These are phyloP conservation scores for Yponomeuta plumbellus DNA, from an alignment of 2,888 invertebrate genomes.

Conservation along the genomic window DNA sequence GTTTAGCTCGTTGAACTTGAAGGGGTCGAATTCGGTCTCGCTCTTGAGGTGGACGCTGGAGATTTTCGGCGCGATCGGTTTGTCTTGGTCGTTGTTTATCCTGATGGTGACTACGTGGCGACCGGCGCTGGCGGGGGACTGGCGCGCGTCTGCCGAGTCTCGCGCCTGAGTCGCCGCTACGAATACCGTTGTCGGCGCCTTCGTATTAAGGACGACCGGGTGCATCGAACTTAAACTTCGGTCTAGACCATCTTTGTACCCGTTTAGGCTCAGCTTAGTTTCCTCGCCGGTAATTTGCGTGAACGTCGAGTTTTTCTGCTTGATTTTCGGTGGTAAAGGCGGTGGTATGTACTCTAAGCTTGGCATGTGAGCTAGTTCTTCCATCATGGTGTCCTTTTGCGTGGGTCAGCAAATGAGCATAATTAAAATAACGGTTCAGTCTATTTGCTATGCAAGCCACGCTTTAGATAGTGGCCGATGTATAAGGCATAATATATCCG, in stretches of 20 bases:
- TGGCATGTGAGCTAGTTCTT: constrained; percentile 68
- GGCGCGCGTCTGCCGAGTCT: constrained; percentile 18
- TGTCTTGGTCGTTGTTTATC: constrained; percentile 79
- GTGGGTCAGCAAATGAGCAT: constrained; percentile 59
- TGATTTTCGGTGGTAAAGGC: constrained; percentile 75
- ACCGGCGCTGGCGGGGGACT: constrained; percentile 54
- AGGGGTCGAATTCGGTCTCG: constrained; percentile 60
- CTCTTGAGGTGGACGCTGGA: constrained; percentile 70
- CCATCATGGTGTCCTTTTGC: constrained; percentile 53
- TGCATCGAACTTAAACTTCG: constrained; percentile 66
- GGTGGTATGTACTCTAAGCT: constrained; percentile 71
- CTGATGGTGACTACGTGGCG: constrained; percentile 83
- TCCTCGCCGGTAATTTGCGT: constrained; percentile 62
- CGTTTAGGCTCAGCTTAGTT: constrained; percentile 43
- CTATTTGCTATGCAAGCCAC: constrained; percentile 56
- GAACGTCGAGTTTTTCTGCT: constrained; percentile 61
- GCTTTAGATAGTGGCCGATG: constrained; percentile 55
- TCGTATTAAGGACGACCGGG: constrained; percentile 75
- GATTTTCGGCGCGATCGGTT: constrained; percentile 66
- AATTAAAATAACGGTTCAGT: constrained; percentile 60
- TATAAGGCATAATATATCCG: constrained; percentile 75
- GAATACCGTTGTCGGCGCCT: constrained; percentile 73
- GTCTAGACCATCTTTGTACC: constrained; percentile 36
- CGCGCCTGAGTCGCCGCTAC: constrained; percentile 63
- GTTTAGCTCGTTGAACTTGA: constrained; percentile 53